Evolutionary conservation across 2,113 vertebrate species (phyloP).

Genomic region (Brachirus orientalis): DNA sequence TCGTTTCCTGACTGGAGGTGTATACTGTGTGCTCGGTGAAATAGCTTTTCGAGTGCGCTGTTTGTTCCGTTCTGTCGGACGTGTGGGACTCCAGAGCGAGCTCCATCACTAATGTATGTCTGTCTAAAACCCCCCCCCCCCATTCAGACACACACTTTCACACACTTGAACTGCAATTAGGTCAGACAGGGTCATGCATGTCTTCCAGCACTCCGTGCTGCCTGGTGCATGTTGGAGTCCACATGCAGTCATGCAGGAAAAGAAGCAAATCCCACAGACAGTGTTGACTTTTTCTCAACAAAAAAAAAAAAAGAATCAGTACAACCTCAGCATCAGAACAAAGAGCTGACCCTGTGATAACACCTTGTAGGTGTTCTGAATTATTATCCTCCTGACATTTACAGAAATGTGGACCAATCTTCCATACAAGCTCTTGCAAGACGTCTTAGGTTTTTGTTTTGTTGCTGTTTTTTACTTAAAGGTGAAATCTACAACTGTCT

Average conservation of each 20-base stretch:
- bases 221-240: background rate
- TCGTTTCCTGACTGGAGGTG: no score
- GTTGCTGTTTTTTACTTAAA: no score
- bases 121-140: conserved; percentile 57
- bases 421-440: no score
- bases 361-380: no score
- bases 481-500: no score
- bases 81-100: conserved; percentile 29
- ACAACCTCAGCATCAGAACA: no score
- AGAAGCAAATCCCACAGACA: no score
- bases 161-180: conserved; percentile 47
- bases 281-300: background rate
- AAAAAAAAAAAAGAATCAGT: no score
- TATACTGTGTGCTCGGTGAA: conserved; percentile 7
- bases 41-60: conserved; percentile 11
- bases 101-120: conserved; percentile 70
- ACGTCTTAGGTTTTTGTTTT: no score
- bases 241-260: background rate
- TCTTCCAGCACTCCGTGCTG: conserved; percentile 51
- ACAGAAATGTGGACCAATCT: no score
- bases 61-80: conserved; percentile 6
- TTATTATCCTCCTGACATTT: no score
- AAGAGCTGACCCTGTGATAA: no score
- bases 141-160: conserved; percentile 26
- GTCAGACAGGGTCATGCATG: conserved; percentile 64